These are phyloP conservation scores for Corvus hawaiiensis DNA, from an alignment of 2,113 vertebrate species.

Conservation along the genomic window DNA sequence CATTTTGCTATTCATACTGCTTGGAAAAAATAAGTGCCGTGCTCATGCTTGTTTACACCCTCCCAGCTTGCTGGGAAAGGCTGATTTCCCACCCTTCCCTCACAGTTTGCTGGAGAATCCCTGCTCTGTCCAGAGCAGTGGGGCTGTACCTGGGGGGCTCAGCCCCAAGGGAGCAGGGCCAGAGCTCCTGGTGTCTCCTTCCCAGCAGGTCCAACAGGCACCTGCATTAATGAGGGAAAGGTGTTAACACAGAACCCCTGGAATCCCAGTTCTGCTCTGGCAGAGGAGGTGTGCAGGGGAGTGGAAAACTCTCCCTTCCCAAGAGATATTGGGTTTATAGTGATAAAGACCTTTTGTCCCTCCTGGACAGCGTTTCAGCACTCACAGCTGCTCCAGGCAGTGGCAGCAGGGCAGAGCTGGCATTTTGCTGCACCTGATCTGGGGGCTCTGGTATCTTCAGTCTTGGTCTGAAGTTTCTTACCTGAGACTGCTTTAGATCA, in stretches of 20 bases:
- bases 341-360: rapidly evolving
- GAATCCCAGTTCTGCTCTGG: neutral
- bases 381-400: neutral
- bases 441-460: neutral
- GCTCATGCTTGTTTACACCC: neutral
- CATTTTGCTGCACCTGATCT: neutral
- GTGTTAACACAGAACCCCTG: neutral
- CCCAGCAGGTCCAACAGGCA: neutral
- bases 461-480: rapidly evolving
- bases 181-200: too few species aligned
- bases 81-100: neutral
- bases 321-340: rapidly evolving
- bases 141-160: neutral
- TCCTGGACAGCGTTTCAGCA: neutral
- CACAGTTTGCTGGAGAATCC: too few species aligned
- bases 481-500: neutral
- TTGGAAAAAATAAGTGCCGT: neutral
- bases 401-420: neutral
- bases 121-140: neutral
- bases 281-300: neutral
- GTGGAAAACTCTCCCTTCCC: too few species aligned
- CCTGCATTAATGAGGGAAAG: neutral
- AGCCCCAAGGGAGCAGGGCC: neutral
- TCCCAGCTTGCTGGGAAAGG: neutral
- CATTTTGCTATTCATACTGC: neutral